Percentiles rank a stretch among this genome's conserved stretches.
Conservation (phyloP, 2,797 vertebrate species). For the Cephalopachus bancanus region DNA sequence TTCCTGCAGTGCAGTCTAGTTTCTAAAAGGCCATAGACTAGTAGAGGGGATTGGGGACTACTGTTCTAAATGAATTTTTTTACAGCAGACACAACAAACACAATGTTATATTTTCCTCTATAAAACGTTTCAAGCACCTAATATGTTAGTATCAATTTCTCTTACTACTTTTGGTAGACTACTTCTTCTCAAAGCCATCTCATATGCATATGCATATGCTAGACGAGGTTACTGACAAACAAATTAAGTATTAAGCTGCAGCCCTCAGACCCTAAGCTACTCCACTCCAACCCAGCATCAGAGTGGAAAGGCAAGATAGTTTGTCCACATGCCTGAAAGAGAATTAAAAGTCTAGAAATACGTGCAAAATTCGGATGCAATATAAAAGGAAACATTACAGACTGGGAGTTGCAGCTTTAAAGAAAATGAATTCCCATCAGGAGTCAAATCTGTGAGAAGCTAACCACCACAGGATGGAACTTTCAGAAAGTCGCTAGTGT, state of each 20-base stretch:
- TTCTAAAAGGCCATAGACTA: background rate
- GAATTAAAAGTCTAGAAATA: conserved; percentile 42
- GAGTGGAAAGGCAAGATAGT: background rate
- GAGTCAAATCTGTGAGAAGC: background rate
- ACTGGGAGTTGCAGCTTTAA: background rate
- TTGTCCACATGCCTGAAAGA: background rate
- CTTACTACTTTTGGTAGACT: background rate
- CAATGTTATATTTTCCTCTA: background rate
- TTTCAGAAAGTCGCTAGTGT: fast-evolving
- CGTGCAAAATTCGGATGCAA: background rate
- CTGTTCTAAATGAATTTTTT: background rate
- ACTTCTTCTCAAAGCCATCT: background rate
- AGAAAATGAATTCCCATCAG: background rate
- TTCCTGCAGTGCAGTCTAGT: too few relatives aligned
- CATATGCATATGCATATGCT: background rate
- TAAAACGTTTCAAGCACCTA: background rate
- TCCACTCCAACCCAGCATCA: background rate
- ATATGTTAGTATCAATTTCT: background rate
- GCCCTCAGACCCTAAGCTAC: background rate
- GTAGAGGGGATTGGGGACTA: background rate
- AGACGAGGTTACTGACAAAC: background rate
- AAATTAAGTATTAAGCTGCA: background rate
- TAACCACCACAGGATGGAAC: background rate
- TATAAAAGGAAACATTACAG: background rate
- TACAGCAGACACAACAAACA: background rate